phyloP scores from a whole-genome alignment of 1,140 invertebrate species.

The Drosophila cardini region DNA sequence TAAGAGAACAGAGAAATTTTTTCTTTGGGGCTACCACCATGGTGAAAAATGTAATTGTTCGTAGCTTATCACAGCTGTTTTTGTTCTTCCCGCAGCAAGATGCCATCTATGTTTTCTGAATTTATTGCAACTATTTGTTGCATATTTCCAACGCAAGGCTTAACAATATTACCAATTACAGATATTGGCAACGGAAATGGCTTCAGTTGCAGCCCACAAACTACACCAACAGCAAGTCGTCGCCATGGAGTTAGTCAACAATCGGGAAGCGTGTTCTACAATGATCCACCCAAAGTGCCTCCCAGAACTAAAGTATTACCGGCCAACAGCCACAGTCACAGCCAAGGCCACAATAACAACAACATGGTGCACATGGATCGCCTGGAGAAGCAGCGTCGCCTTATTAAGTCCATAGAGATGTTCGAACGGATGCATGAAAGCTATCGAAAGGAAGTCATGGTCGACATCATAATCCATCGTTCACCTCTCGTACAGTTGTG shows the following conservation, averaged over 20 bases:
- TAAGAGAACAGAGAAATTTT: background rate
- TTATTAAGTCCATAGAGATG: constrained; percentile 33
- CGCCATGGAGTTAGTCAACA: constrained; percentile 12
- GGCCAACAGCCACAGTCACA: constrained; percentile 18
- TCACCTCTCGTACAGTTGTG: constrained; percentile 74
- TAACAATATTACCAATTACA: constrained; percentile 54
- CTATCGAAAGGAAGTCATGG: constrained; percentile 64
- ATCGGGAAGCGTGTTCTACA: constrained; percentile 45
- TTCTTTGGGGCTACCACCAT: background rate
- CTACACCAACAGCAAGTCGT: constrained; percentile 29
- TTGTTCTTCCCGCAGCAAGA: constrained; percentile 6
- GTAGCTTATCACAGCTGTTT: constrained; percentile 32
- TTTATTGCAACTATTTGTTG: constrained; percentile 45
- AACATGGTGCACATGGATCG: constrained; percentile 4
- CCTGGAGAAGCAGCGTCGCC: constrained; percentile 28
- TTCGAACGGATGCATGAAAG: constrained; percentile 63
- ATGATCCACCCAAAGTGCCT: constrained; percentile 18
- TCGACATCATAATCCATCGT: constrained; percentile 63
- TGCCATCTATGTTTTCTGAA: constrained; percentile 41
- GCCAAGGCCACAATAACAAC: constrained; percentile 21
- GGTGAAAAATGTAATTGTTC: background rate
- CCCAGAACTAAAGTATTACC: constrained; percentile 53
- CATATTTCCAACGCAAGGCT: constrained; percentile 44
- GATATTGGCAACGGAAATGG: constrained; percentile 47
- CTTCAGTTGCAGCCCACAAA: constrained; percentile 30